Evolutionary conservation across 2,888 invertebrate species (phyloP), one percentile per base, ranked within the genome.

Genomic region (Adelognathus sp.): DNA sequence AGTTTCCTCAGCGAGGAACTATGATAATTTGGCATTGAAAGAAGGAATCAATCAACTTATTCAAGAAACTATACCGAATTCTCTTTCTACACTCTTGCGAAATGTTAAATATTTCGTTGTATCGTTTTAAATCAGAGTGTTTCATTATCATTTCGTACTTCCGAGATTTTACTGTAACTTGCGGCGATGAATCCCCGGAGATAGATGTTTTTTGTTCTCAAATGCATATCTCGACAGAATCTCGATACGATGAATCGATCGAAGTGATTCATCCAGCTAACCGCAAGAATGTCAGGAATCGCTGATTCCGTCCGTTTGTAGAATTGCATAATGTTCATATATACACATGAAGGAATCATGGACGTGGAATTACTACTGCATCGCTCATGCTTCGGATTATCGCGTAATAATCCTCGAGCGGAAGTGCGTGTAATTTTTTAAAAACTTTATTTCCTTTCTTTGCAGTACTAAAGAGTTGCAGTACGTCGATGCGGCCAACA

Each of bases 401-500:
- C 18, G 39, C 54, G 29, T 6, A 7, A n/a, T 27, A 6, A 46
- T n/a, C 29, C 29, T 6, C 50, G 54, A 52, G 27, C 39, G n/a
- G n/a, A n/a, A n/a, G 29, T 7, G 67, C 18, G 39, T 54, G 27
- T 29, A 54, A 54, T 39, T 60, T 66, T 36, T 46, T 31, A 2
- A 41, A 1, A 63, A 31, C 21, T 52, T 41, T 31, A 39, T 63
- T 16, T 73, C 24, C 41, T 76, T 67, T 71, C 73, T 44, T 85
- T 92, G 67, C 89, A 96, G 96, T 6, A 95, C 95, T 86, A 92
- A 95, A 77, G 95, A 96, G 88, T 92, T 97, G 87, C 95, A 96
- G 88, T 94, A 95, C 80, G 93, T 97, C 16, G 95, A 96, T 31
- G 93, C 96, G 3, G 94, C 95, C 36, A 97, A 97, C 87, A 96